These are phyloP conservation scores for Cygnus atratus DNA, from an alignment of 2,113 vertebrate genomes.

Conservation along the genomic window DNA sequence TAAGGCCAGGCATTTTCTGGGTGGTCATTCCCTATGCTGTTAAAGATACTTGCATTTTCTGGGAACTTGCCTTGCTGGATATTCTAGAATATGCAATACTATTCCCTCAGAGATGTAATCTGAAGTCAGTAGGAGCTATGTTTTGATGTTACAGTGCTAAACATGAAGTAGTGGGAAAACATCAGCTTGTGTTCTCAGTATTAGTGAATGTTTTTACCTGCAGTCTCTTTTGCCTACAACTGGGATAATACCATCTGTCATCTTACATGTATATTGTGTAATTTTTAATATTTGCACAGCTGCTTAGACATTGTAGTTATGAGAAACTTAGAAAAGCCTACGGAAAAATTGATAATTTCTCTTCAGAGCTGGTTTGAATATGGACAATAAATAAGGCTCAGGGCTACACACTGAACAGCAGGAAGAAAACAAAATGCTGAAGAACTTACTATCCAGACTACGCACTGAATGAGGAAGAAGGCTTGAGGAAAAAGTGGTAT, in stretches of 20 bases:
- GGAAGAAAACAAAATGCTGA: neutral
- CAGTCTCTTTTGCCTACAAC: neutral
- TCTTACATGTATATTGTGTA: neutral
- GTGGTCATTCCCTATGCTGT: neutral
- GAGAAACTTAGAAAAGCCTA: neutral
- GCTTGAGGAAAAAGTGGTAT: neutral
- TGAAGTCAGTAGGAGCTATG: neutral
- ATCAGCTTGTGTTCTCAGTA: neutral
- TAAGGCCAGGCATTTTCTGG: neutral
- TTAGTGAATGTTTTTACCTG: neutral
- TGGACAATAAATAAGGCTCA: neutral
- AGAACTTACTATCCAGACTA: neutral
- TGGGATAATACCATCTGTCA: neutral
- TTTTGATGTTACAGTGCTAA: neutral
- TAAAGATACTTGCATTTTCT: neutral
- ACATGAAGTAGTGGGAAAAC: neutral
- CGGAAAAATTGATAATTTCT: neutral
- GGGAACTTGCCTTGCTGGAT: neutral
- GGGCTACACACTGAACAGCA: neutral
- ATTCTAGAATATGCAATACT: neutral
- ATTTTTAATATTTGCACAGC: neutral
- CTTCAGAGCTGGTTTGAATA: neutral
- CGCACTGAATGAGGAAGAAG: neutral
- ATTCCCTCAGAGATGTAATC: neutral
- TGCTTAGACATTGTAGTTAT: neutral